These are phyloP conservation scores for Actenoides hombroni DNA, from an alignment of 2,113 vertebrate species.

Conservation along the genomic window DNA sequence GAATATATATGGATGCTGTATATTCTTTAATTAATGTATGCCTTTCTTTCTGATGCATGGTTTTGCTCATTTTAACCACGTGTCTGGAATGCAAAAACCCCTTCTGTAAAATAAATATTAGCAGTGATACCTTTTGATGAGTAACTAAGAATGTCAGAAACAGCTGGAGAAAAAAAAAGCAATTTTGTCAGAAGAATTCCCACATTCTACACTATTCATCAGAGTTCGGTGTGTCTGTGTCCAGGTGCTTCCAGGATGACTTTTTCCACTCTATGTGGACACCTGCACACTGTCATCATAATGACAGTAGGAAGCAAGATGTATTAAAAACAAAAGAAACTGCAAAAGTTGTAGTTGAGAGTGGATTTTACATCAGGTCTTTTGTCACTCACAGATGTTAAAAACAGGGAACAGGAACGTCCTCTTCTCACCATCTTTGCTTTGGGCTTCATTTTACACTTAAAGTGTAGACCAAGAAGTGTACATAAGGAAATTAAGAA, in stretches of 20 bases:
- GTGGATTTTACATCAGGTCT: not conserved
- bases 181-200: not conserved
- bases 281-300: not conserved
- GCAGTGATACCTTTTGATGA: not conserved
- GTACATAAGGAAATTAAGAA: not conserved
- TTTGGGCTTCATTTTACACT: not conserved
- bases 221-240: not conserved
- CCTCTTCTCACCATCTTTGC: not conserved
- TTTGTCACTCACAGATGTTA: not conserved
- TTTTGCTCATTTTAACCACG: not conserved
- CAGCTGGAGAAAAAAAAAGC: not conserved
- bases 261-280: not conserved
- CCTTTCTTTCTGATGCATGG: not conserved
- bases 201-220: not conserved
- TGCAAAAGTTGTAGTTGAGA: not conserved
- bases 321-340: not conserved
- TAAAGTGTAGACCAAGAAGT: too few species aligned
- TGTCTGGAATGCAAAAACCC: not conserved
- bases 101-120: not conserved
- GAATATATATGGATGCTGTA: not conserved
- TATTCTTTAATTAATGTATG: not conserved
- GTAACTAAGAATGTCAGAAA: not conserved
- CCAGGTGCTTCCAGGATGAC: not conserved
- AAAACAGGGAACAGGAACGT: not conserved
- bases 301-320: not conserved